Evolutionary conservation across 2,888 invertebrate species (phyloP).

Genomic region (Apodemia hepburni): DNA sequence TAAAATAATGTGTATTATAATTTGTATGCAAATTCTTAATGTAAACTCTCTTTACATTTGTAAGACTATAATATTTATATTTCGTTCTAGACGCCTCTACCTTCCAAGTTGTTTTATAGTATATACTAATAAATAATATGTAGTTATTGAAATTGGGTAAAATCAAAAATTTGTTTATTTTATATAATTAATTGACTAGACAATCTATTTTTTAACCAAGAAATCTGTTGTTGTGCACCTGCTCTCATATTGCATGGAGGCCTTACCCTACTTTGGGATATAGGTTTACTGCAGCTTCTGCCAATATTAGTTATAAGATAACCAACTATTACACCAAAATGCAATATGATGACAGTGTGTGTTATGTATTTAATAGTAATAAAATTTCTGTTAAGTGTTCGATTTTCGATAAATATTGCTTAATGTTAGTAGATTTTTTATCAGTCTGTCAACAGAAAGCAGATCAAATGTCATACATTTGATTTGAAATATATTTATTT

Average conservation of each 20-base stretch:
- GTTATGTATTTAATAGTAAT: constrained; percentile 67
- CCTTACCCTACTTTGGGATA: constrained; percentile 15
- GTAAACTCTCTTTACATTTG: constrained; percentile 69
- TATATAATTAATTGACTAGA: constrained; percentile 57
- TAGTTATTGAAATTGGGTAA: constrained; percentile 59
- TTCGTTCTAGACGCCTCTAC: constrained; percentile 66
- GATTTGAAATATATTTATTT: constrained; percentile 80
- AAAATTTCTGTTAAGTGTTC: constrained; percentile 72
- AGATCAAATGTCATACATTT: constrained; percentile 80
- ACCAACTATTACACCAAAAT: constrained; percentile 36
- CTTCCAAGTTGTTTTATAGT: constrained; percentile 76
- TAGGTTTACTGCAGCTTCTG: constrained; percentile 13
- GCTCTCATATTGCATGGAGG: constrained; percentile 54
- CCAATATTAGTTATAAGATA: constrained; percentile 6
- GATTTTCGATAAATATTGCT: constrained; percentile 75
- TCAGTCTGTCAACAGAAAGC: constrained; percentile 70
- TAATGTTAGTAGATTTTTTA: constrained; percentile 79
- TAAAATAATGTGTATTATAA: constrained; percentile 67
- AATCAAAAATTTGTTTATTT: constrained; percentile 57
- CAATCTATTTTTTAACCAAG: constrained; percentile 62
- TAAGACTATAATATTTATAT: constrained; percentile 75
- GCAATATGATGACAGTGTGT: constrained; percentile 52
- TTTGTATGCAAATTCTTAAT: constrained; percentile 71
- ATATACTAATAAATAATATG: constrained; percentile 64
- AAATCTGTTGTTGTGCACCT: constrained; percentile 57